Conservation (phyloP, 2,888 invertebrate species). For the Anthoptus insignis region DNA sequence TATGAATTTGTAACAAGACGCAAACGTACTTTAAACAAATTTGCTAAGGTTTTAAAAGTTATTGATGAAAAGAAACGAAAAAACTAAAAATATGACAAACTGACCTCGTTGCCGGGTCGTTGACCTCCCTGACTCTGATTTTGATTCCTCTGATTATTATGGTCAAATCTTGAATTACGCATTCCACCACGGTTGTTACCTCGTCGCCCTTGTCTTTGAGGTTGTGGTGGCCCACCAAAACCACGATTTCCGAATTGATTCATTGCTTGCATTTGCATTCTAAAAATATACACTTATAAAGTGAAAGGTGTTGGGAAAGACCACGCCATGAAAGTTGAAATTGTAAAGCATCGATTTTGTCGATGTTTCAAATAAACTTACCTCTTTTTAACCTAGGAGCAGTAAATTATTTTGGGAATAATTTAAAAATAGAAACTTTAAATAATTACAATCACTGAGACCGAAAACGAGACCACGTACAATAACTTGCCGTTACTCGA, state of each 20-base stretch:
- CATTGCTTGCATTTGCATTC: conserved; percentile 79
- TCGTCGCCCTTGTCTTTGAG: conserved; percentile 78
- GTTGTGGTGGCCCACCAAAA: conserved; percentile 82
- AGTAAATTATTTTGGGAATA: background rate
- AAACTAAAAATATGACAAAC: conserved; percentile 39
- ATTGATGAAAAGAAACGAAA: too few relatives aligned
- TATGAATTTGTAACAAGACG: background rate
- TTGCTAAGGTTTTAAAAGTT: too few relatives aligned
- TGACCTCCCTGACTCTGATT: conserved; percentile 77
- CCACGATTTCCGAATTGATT: conserved; percentile 80
- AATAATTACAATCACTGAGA: background rate
- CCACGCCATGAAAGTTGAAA: conserved; percentile 7
- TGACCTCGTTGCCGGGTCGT: conserved; percentile 75
- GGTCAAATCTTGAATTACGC: conserved; percentile 79
- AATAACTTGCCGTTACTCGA: background rate
- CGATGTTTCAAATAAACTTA: background rate
- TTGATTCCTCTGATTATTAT: conserved; percentile 63
- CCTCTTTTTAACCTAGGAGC: background rate
- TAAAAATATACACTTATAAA: conserved; percentile 49
- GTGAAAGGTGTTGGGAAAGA: conserved; percentile 12
- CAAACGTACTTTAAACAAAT: too few relatives aligned
- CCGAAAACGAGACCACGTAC: background rate
- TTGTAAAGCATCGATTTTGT: background rate
- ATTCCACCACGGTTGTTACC: conserved; percentile 72
- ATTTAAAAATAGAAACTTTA: background rate